These are phyloP conservation scores for Stigmatopora nigra DNA, from an alignment of 2,113 vertebrate genomes.

Conservation along the genomic window DNA sequence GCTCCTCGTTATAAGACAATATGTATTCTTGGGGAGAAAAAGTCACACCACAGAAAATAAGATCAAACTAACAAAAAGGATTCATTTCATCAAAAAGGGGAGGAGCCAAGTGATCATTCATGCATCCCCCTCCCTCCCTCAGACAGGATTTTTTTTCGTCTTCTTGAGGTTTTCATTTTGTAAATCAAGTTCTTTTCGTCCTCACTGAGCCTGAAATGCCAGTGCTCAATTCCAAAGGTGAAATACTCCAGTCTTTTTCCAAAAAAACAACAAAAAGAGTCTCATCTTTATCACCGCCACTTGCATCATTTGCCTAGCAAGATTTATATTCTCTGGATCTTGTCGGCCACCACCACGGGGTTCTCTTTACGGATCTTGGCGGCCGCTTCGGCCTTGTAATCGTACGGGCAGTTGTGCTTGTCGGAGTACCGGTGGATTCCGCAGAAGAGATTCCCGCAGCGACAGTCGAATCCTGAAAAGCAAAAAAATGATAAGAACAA, in stretches of 20 bases:
- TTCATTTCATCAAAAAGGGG: conserved; percentile 51
- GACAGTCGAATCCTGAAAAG: conserved; percentile 86
- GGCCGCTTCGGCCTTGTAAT: conserved; percentile 96
- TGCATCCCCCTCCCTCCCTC: conserved; percentile 87
- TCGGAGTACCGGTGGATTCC: conserved; percentile 98
- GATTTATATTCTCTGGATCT: conserved; percentile 98
- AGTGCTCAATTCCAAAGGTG: conserved; percentile 57
- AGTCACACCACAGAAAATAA: conserved; percentile 73
- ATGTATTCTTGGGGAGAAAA: conserved; percentile 47
- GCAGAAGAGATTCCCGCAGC: conserved; percentile 97
- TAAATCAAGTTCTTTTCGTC: conserved; percentile 67
- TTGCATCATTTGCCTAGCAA: conserved; percentile 9
- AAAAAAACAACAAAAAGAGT: too few relatives aligned
- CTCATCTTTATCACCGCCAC: conserved; percentile 23
- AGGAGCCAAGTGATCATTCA: conserved; percentile 71
- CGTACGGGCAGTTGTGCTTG: conserved; percentile 97
- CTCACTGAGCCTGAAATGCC: conserved; percentile 67
- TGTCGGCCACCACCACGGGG: conserved; percentile 97
- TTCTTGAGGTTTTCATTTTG: conserved; percentile 73
- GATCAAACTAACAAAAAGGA: conserved; percentile 61
- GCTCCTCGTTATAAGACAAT: conserved; percentile 57
- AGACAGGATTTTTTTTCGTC: conserved; percentile 60
- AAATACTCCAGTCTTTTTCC: conserved; percentile 50
- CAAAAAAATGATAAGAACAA: conserved; percentile 15
- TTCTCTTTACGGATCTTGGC: conserved; percentile 99